Base-by-base conservation (phyloP, 2,113 vertebrate species). In the Mirounga angustirostris region DNA sequence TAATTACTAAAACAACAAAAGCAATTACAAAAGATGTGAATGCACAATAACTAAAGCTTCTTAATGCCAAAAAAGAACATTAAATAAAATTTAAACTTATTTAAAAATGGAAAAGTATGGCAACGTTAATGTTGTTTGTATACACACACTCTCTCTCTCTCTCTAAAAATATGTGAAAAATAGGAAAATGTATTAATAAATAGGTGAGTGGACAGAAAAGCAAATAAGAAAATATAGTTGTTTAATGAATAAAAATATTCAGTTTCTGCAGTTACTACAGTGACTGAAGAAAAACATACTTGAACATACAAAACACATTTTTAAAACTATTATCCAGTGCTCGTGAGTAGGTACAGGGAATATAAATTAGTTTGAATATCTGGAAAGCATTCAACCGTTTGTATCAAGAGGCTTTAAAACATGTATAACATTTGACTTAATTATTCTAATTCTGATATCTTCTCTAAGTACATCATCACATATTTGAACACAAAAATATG, bases 361-460 rank as follows among this genome's bases (percentile, higher is more conserved):
- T 43, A 83, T 28, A 93, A 83, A 61, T 78, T 76, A 9, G 0
- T 54, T 65, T 28, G 18, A 92, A 92, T 24, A 69, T 56, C 52
- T 92, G 33, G 74, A 90, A 97, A 93, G 15, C 4, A 67, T 67
- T 67, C 63, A 87, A 92, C 10, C 65, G 46, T 79, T 90, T 40
- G 0, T 40, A 78, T 43, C 18, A 43, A 74, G 56, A 90, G 21
- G 94, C 50, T 76, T 78, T 69, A 86, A 95, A 94, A 40, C 88
- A n/a, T 15, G 2, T 78, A 43, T n/a, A 50, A 52, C 40, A 46
- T 50, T 78, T 85, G 5, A 74, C 16, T 95, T 85, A 80, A 84
- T 89, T 92, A 87, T 92, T 82, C n/a, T 73, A 92, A 93, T 65
- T 93, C 33, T 94, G 36, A 78, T 24, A 65, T n/a, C 40, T 92